These are phyloP conservation scores for Liparis tanakae DNA, from an alignment of 2,797 vertebrate genomes.

Conservation along the genomic window DNA sequence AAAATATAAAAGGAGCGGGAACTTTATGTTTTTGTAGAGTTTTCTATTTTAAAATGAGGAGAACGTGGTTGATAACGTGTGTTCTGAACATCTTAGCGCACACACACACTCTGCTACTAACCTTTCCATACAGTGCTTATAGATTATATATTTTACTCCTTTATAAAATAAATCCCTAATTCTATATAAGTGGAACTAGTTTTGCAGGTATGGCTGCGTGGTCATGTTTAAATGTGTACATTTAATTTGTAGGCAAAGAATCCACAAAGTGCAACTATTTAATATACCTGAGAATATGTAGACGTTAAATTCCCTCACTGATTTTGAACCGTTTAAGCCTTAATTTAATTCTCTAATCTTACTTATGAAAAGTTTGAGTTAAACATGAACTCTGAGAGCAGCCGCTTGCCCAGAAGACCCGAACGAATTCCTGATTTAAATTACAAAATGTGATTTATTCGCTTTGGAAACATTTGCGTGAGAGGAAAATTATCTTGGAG, in stretches of 20 bases:
- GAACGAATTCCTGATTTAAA: slow-evolving; percentile 8
- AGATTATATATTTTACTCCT: not conserved
- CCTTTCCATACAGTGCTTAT: not conserved
- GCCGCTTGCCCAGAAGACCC: not conserved
- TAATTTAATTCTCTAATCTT: not conserved
- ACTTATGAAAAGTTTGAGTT: too few relatives aligned
- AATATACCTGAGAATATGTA: not conserved
- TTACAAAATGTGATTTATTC: slow-evolving; percentile 11
- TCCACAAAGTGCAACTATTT: not conserved
- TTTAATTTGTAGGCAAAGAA: not conserved
- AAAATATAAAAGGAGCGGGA: not conserved
- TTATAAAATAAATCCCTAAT: too few relatives aligned
- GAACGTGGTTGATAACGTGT: not conserved
- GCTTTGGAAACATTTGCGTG: not conserved
- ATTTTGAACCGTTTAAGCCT: not conserved
- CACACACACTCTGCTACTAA: too few relatives aligned
- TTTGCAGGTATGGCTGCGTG: not conserved
- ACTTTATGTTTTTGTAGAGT: not conserved
- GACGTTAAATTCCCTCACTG: not conserved
- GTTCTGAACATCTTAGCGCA: not conserved
- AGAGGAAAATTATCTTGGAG: not conserved
- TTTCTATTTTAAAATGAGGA: not conserved
- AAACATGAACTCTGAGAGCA: slow-evolving; percentile 1
- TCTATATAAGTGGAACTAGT: not conserved
- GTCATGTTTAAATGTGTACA: not conserved